Conservation (phyloP, 2,888 invertebrate species). For the Drymonia ruficornis region DNA sequence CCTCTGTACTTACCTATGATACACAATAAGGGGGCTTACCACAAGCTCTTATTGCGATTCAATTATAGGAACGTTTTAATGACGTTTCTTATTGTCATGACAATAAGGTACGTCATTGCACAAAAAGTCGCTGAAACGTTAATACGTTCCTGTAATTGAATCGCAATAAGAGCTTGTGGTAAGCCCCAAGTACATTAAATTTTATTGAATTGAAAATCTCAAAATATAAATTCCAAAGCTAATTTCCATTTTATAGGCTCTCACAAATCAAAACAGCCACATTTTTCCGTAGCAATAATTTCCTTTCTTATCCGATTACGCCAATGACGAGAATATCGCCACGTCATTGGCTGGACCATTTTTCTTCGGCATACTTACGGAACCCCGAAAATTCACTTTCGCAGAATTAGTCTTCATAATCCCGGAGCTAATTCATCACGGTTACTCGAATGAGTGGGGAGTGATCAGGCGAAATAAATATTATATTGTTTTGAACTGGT, state of each 20-base stretch:
- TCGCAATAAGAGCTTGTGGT: too few species aligned
- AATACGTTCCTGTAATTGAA: too few species aligned
- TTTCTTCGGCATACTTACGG: slow-evolving; percentile 65
- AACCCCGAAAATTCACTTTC: slow-evolving; percentile 74
- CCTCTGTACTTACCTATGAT: too few species aligned
- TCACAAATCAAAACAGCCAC: slow-evolving; percentile 52
- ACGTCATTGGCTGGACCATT: slow-evolving; percentile 69
- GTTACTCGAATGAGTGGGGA: slow-evolving; percentile 48
- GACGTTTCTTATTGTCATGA: too few species aligned
- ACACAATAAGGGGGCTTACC: too few species aligned
- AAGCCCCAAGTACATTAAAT: too few species aligned
- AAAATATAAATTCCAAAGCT: too few species aligned
- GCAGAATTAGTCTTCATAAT: slow-evolving; percentile 63
- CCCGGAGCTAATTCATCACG: slow-evolving; percentile 69
- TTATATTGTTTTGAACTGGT: slow-evolving; percentile 12
- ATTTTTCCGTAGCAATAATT: slow-evolving; percentile 65
- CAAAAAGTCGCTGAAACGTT: too few species aligned
- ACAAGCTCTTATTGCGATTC: too few species aligned
- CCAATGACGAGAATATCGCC: slow-evolving; percentile 61
- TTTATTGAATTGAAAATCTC: too few species aligned
- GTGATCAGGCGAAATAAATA: slow-evolving; percentile 60
- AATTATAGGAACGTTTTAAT: too few species aligned
- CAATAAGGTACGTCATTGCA: too few species aligned
- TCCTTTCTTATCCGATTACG: slow-evolving; percentile 71
- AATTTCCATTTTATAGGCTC: not conserved